Base-by-base conservation (phyloP, 2,888 invertebrate genomes). In the Eledone cirrhosa region DNA sequence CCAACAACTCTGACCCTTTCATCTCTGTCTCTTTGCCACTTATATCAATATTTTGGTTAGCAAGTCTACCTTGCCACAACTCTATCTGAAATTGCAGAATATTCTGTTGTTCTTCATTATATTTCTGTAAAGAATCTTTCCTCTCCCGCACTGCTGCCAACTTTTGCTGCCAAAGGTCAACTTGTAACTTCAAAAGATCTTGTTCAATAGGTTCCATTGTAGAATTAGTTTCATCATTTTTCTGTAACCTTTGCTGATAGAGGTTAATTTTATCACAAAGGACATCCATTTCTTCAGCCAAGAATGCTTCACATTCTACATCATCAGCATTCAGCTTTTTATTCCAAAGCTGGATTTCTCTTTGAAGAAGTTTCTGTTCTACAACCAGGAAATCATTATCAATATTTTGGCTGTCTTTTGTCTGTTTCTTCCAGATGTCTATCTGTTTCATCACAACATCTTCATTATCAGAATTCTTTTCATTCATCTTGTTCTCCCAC, bases 91-190 rank as follows among this genome's bases (percentile, higher is more conserved):
- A 16, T 31, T 72, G 29, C 8, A 72, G 41, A 24, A 72, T 72
- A 29, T 72, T 41, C 3, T 33, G 72, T 24, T 72, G 33, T 8
- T 72, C 72, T 33, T 72, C 72, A 41, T 72, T 72, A 22, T 72
- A 72, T 2, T 72, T 72, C n/a, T 41, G n/a, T 41, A 72, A 13
- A 7, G 72, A 31, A 1, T 41, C 11, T 41, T 72, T 72, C 72
- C 41, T 72, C n/a, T 72, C 72, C 8, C 31, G 72, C 72, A 72
- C 31, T 5, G 72, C 72, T 11, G 22, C 22, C 19, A 72, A 13
- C 72, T 72, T 72, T 22, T 72, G 72, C 22, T 72, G 72, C 72
- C 72, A 72, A 72, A 72, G 33, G 22, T 72, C 72, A 8, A 72
- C 72, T 22, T 72, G 72, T n/a, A 72, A 72, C 41, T 72, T 72